phyloP scores from a whole-genome alignment of 2,113 vertebrate species.

The Guaruba guarouba region DNA sequence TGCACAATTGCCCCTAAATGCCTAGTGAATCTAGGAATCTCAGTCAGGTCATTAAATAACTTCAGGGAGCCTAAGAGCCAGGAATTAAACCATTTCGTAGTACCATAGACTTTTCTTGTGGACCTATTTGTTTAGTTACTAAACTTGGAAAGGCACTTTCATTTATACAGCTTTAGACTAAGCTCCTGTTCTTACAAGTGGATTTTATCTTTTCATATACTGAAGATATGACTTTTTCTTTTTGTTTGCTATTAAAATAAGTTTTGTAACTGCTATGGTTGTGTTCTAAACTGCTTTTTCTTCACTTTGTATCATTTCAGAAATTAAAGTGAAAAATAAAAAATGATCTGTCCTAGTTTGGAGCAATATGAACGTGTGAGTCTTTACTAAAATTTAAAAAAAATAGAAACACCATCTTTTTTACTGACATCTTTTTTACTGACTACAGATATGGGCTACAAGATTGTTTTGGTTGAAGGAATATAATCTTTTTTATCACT shows the following conservation, averaged over 20 bases:
- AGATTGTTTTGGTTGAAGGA: not conserved
- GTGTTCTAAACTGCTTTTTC: not conserved
- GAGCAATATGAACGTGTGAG: not conserved
- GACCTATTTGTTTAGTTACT: not conserved
- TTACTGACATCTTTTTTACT: not conserved
- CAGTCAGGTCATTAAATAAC: not conserved
- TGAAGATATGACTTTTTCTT: not conserved
- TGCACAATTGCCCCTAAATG: not conserved
- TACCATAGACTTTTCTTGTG: not conserved
- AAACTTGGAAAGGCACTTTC: not conserved
- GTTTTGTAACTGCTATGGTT: not conserved
- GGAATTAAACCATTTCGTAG: not conserved
- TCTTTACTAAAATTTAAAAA: not conserved
- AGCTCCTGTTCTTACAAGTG: not conserved
- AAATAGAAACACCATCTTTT: fast-evolving
- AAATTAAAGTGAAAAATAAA: not conserved
- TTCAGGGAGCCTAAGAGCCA: not conserved
- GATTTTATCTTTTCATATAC: not conserved
- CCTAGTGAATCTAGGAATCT: not conserved
- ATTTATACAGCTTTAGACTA: not conserved
- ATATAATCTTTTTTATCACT: not conserved
- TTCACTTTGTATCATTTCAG: not conserved
- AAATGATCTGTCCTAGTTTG: not conserved
- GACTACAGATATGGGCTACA: not conserved
- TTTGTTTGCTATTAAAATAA: not conserved